A percentile compares a stretch with the other conserved stretches of the same genome.
Evolutionary conservation across 2,797 vertebrate genomes (phyloP).

Genomic region (Myotis findleyi): DNA sequence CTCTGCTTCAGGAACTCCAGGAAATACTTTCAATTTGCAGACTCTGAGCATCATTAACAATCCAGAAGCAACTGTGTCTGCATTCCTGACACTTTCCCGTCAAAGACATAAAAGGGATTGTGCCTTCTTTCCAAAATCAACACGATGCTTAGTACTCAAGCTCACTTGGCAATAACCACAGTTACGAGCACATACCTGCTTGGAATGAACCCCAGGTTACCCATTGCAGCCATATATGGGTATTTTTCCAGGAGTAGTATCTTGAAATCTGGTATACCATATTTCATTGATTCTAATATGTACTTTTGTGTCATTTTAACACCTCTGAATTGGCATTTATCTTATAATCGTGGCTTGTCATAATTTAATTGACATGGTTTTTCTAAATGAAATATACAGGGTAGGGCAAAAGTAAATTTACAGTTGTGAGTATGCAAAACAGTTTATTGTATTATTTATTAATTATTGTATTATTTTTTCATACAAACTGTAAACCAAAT

Average conservation of each 20-base stretch:
- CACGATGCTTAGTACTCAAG: neutral
- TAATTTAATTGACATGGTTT: constrained; percentile 48
- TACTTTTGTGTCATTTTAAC: constrained; percentile 20
- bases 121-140: constrained; percentile 32
- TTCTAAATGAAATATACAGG: constrained; percentile 6
- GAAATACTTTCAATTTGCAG: constrained; percentile 35
- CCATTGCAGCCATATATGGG: neutral
- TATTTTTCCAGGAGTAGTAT: neutral
- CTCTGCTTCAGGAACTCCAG: constrained; percentile 47
- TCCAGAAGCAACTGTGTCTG: constrained; percentile 34
- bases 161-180: neutral
- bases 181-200: neutral
- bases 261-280: constrained; percentile 33
- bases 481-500: neutral
- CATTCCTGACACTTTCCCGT: constrained; percentile 56
- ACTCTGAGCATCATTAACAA: constrained; percentile 42
- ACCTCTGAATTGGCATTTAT: constrained; percentile 23
- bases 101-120: constrained; percentile 27
- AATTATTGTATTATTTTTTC: neutral
- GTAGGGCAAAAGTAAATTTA: neutral
- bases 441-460: neutral
- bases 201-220: neutral
- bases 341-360: neutral
- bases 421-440: neutral
- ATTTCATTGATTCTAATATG: neutral